Evolutionary conservation across 2,113 vertebrate genomes (phyloP).

Genomic region (Pitta sordida): DNA sequence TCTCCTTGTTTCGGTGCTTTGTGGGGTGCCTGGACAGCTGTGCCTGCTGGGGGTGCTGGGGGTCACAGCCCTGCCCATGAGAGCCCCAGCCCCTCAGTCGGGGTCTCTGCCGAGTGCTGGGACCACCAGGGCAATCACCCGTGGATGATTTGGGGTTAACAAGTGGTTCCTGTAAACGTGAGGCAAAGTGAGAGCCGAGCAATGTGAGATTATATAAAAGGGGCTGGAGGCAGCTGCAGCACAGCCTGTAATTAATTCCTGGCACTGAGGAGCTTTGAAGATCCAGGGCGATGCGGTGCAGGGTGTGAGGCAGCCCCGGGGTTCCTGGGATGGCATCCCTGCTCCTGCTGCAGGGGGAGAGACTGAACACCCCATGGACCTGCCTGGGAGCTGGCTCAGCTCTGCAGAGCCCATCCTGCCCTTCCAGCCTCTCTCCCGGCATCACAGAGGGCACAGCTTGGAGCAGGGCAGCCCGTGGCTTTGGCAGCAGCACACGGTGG

Average conservation of each 20-base stretch:
- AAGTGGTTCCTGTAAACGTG: neutral
- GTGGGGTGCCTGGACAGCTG: rapidly evolving
- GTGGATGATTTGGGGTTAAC: neutral
- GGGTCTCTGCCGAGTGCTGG: neutral
- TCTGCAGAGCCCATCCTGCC: neutral
- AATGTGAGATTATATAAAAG: neutral
- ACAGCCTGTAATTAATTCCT: neutral
- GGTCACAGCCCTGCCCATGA: neutral
- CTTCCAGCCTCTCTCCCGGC: neutral
- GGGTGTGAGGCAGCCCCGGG: neutral
- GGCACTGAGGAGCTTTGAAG: neutral
- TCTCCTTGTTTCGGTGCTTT: rapidly evolving
- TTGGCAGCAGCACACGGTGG: neutral
- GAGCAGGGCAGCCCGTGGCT: rapidly evolving
- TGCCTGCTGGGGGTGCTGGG: rapidly evolving
- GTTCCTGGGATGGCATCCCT: neutral
- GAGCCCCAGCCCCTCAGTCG: neutral
- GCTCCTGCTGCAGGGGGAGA: neutral
- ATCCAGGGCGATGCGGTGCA: rapidly evolving
- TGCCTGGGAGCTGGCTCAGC: neutral
- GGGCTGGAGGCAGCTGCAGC: neutral
- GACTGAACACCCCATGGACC: rapidly evolving
- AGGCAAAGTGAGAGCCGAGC: neutral
- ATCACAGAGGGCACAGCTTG: rapidly evolving
- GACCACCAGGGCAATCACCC: neutral